Evolutionary conservation across 2,888 invertebrate genomes (phyloP), one percentile per base, ranked within the genome.

Genomic region (Cataglyphis cursor): DNA sequence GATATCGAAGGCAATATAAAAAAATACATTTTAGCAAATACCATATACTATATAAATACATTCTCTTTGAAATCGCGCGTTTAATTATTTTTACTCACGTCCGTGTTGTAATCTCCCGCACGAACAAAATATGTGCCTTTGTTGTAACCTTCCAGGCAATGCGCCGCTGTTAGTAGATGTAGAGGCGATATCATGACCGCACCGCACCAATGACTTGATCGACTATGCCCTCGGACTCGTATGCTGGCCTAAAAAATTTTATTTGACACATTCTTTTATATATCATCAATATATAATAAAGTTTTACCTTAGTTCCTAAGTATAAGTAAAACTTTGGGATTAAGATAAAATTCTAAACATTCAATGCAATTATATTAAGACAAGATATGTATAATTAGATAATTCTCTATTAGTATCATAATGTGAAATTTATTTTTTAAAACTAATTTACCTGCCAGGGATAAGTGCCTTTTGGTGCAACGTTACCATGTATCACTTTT

Each of bases 21-120:
- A 28, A 70, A 31, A 5, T 44, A 2, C 6, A 12, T 35, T 35
- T 48, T 75, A 10, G 3, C 21, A 59, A 44, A 51, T n/a, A n/a
- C n/a, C n/a, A n/a, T n/a, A 3, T 18, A 1, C 8, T 8, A 0
- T 51, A 51, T 18, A 35, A 24, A 24, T 2, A 38, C 21, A 21
- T 10, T 51, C 35, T 41, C 38, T 48, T 35, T 3, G 0, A 2
- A 12, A 24, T 54, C 2, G 1, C n/a, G 8, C 24, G 12, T 51
- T 35, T 6, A 70, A 78, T 12, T 12, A 21, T 51, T 48, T 51
- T 57, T 18, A 82, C 95, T 94, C 89, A 96, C 96, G 92, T 97
- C 96, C 0, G 96, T 96, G 92, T 97, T 96, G 92, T 97, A 97
- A 95, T 98, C 98, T 0, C 98, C 98, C 65, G 97, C 96, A 0